Evolutionary conservation across 2,113 vertebrate species (phyloP).

Genomic region (Saguinus imperator): DNA sequence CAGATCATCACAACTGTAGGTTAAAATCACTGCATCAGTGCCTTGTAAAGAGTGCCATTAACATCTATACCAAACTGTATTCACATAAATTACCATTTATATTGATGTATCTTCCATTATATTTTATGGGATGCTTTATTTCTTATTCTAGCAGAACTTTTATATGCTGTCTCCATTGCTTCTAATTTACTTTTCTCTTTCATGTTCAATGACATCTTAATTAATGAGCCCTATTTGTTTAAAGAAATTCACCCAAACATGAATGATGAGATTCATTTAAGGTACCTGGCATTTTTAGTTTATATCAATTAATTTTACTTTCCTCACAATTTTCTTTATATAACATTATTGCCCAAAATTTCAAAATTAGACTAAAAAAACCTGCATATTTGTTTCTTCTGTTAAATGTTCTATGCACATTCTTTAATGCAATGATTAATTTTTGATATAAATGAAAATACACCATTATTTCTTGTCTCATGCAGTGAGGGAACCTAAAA

Average conservation of each 20-base stretch:
- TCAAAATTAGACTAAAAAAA: constrained; percentile 54
- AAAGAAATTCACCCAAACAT: constrained; percentile 62
- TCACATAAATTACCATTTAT: not conserved
- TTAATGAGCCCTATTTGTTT: constrained; percentile 5
- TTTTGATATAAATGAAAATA: constrained; percentile 47
- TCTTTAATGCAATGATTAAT: constrained; percentile 50
- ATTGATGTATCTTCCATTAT: not conserved
- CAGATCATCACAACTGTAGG: not conserved
- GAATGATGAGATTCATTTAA: constrained; percentile 77
- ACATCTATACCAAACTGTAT: not conserved
- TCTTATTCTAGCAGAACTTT: not conserved
- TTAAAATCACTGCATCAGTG: not conserved
- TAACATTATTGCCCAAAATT: constrained; percentile 58
- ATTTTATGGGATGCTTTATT: not conserved
- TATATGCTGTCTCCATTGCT: not conserved
- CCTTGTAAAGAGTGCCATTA: not conserved
- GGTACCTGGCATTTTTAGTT: constrained; percentile 59
- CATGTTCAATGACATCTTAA: constrained; percentile 66
- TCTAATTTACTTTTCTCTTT: constrained; percentile 66
- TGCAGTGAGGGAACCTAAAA: not conserved
- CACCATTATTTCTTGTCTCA: not conserved
- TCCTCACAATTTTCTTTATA: constrained; percentile 56
- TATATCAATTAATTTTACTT: constrained; percentile 76
- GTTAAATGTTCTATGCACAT: not conserved
- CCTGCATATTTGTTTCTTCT: not conserved